Conservation (phyloP, 2,888 invertebrate genomes). For the Lordiphosa andalusiaca region DNA sequence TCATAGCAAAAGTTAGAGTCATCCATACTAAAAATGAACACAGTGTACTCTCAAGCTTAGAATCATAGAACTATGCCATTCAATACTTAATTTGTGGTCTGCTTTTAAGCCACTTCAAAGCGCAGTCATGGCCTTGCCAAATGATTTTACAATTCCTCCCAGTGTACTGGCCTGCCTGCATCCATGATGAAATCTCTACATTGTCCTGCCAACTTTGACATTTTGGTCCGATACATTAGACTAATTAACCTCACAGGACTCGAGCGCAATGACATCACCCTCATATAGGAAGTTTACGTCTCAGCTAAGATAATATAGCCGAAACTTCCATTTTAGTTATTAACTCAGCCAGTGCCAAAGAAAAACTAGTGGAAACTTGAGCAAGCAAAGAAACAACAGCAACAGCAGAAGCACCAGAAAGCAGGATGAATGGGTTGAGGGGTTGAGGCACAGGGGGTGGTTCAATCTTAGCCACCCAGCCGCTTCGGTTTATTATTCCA, state of each 20-base stretch:
- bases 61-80: too few relatives aligned
- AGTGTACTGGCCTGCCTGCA: neutral
- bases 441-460: neutral
- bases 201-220: conserved; percentile 25
- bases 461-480: conserved; percentile 37
- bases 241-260: conserved; percentile 40
- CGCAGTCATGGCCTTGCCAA: neutral
- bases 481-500: conserved; percentile 68
- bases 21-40: neutral
- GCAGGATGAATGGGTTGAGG: neutral
- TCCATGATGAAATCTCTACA: conserved; percentile 12
- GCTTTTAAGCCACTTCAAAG: too few relatives aligned
- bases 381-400: conserved; percentile 31
- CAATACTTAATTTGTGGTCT: too few relatives aligned
- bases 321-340: conserved; percentile 46
- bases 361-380: conserved; percentile 34
- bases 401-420: conserved; percentile 28
- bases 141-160: neutral
- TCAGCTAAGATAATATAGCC: conserved; percentile 41
- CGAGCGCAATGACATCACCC: conserved; percentile 8
- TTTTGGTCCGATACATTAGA: conserved; percentile 24
- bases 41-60: neutral
- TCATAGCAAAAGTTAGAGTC: too few relatives aligned
- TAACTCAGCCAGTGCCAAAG: conserved; percentile 32
- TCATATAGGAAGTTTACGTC: conserved; percentile 8